These are phyloP conservation scores for Lichenostomus cassidix DNA, from an alignment of 2,113 vertebrate genomes.

Conservation along the genomic window DNA sequence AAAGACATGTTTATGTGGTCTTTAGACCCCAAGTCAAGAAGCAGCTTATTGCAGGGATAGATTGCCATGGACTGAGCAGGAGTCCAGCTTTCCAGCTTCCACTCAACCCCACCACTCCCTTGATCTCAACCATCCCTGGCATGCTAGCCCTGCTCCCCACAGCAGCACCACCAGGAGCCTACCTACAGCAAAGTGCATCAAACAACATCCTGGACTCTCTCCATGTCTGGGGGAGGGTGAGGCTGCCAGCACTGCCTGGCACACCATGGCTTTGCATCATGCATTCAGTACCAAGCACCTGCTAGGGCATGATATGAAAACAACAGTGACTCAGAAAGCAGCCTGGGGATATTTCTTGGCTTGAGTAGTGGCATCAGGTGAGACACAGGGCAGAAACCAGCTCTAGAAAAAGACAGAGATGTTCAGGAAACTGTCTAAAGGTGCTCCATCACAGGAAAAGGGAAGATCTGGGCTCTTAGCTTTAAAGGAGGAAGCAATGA, in stretches of 20 bases:
- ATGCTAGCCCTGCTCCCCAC: not conserved
- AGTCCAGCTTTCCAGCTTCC: not conserved
- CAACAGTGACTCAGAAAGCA: not conserved
- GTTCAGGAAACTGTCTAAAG: not conserved
- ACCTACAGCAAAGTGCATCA: fast-evolving
- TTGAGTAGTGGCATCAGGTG: not conserved
- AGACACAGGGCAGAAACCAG: not conserved
- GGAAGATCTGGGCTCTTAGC: not conserved
- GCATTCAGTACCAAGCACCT: not conserved
- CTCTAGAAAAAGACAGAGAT: not conserved
- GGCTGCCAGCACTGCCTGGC: no score
- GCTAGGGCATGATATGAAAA: not conserved
- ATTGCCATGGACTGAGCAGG: not conserved
- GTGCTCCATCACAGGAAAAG: not conserved
- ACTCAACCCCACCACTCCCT: not conserved
- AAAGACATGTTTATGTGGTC: not conserved
- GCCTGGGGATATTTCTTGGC: not conserved
- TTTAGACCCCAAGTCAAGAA: not conserved
- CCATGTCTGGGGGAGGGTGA: not conserved
- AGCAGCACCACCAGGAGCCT: not conserved
- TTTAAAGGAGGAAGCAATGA: not conserved
- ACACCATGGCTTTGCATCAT: no score
- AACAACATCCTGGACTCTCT: fast-evolving
- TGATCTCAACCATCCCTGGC: not conserved
- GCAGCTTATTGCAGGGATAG: not conserved